These are phyloP conservation scores for Lonchura striata DNA, from an alignment of 2,113 vertebrate genomes.

Conservation along the genomic window DNA sequence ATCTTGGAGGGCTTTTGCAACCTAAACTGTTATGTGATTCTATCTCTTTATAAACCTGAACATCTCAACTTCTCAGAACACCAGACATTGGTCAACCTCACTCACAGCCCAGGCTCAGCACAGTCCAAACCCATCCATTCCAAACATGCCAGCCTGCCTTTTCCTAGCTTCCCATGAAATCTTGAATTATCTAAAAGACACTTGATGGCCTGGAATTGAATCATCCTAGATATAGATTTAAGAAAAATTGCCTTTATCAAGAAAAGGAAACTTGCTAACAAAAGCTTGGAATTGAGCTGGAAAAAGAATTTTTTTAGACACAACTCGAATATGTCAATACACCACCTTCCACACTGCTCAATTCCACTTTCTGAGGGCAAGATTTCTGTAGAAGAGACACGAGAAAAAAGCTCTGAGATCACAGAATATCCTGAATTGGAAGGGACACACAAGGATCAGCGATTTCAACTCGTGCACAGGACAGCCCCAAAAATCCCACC, in stretches of 20 bases:
- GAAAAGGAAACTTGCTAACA: neutral
- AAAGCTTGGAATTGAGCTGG: neutral
- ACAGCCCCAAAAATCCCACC: neutral
- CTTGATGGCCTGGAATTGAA: neutral
- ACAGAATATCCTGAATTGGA: neutral
- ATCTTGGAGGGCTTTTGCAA: neutral
- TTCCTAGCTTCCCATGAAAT: neutral
- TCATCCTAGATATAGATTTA: neutral
- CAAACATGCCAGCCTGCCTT: rapidly evolving
- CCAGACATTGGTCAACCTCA: too few species aligned
- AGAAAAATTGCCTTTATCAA: neutral
- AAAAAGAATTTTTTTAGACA: neutral
- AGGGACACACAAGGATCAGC: neutral
- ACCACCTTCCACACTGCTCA: neutral
- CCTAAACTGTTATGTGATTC: neutral
- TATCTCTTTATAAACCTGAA: neutral
- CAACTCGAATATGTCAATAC: neutral
- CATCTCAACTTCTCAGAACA: neutral
- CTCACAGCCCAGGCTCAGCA: rapidly evolving
- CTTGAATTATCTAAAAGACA: neutral
- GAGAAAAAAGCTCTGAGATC: neutral
- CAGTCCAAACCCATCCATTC: neutral
- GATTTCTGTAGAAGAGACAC: neutral
- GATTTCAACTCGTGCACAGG: neutral
- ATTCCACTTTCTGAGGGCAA: neutral